phyloP scores from a whole-genome alignment of 2,797 vertebrate species.

The Pseudomugil tenellus region DNA sequence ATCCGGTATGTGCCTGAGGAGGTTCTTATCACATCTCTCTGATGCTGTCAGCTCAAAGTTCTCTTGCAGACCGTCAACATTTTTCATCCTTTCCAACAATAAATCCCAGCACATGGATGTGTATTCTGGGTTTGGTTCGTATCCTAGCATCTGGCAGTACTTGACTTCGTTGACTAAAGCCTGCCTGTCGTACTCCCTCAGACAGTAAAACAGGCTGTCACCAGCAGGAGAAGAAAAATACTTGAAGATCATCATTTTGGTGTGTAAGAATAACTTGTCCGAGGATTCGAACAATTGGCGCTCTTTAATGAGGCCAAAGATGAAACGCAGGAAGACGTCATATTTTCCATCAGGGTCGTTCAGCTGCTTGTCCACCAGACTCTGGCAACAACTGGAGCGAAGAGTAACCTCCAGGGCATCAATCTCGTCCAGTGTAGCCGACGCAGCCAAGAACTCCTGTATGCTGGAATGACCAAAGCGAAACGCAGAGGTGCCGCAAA shows the following conservation, averaged over 20 bases:
- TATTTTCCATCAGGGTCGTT: fast-evolving
- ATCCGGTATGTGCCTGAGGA: slow-evolving; percentile 35
- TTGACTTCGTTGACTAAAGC: slow-evolving; percentile 32
- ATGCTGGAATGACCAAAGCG: slow-evolving; percentile 52
- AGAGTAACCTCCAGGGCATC: fast-evolving
- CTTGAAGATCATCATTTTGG: slow-evolving; percentile 36
- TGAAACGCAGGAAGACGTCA: slow-evolving; percentile 52
- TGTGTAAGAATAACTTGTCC: slow-evolving; percentile 29
- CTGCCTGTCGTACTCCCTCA: slow-evolving; percentile 47
- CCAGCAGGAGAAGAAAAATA: not conserved
- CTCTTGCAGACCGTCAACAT: slow-evolving; percentile 23
- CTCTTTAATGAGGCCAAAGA: slow-evolving; percentile 55
- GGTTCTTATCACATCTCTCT: slow-evolving; percentile 24
- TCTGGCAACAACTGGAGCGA: fast-evolving
- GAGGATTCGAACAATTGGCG: not conserved
- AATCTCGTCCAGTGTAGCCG: slow-evolving; percentile 13
- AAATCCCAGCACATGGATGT: slow-evolving; percentile 1
- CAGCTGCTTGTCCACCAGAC: slow-evolving; percentile 21
- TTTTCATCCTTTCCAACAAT: slow-evolving; percentile 6
- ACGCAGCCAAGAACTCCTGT: slow-evolving; percentile 57
- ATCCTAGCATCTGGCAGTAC: not conserved
- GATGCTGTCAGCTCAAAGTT: slow-evolving; percentile 39
- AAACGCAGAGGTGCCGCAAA: slow-evolving; percentile 37
- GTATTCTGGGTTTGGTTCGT: not conserved
- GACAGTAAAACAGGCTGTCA: slow-evolving; percentile 39